A percentile compares a stretch with the other conserved stretches of the same genome.
phyloP scores from a whole-genome alignment of 2,797 vertebrate genomes.

The Clarias laeviceps region DNA sequence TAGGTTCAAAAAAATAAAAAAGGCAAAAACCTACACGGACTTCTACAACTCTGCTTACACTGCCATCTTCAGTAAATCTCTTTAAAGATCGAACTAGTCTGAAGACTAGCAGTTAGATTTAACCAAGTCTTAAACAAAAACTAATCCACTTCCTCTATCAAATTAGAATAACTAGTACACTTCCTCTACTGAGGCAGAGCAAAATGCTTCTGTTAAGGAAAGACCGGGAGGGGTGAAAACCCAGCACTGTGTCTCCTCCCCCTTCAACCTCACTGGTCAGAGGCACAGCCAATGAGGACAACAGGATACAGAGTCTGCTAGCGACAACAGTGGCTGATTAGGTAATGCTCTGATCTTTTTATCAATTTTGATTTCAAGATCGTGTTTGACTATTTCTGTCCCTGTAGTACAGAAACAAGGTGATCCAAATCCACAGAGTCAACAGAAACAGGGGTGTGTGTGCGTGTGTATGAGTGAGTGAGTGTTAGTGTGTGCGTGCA shows the following conservation, averaged over 20 bases:
- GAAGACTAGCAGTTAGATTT: conserved; percentile 7
- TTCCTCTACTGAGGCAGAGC: conserved; percentile 40
- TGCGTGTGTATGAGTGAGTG: neutral
- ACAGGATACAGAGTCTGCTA: conserved; percentile 62
- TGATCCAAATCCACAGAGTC: neutral
- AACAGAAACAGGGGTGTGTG: neutral
- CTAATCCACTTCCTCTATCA: conserved; percentile 25
- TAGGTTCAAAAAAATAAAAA: neutral
- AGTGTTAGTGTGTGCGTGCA: fast-evolving
- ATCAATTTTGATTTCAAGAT: conserved; percentile 31
- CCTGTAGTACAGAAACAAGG: neutral
- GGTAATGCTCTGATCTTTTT: conserved; percentile 58
- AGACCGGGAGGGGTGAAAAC: conserved; percentile 44
- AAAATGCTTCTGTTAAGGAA: conserved; percentile 51
- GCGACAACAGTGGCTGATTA: conserved; percentile 69
- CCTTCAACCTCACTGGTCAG: conserved; percentile 71
- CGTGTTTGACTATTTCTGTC: conserved; percentile 15
- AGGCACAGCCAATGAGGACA: conserved; percentile 69
- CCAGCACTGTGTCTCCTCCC: conserved; percentile 65
- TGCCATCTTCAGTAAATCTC: conserved; percentile 28
- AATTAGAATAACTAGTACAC: conserved; percentile 41
- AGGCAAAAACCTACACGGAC: neutral
- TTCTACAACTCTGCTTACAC: conserved; percentile 43
- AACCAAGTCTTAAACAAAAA: conserved; percentile 12
- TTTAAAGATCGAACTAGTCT: neutral